Percentiles rank a stretch among this genome's conserved stretches.
Evolutionary conservation across 2,797 vertebrate genomes (phyloP).

Genomic region (Bovichtus diacanthus): DNA sequence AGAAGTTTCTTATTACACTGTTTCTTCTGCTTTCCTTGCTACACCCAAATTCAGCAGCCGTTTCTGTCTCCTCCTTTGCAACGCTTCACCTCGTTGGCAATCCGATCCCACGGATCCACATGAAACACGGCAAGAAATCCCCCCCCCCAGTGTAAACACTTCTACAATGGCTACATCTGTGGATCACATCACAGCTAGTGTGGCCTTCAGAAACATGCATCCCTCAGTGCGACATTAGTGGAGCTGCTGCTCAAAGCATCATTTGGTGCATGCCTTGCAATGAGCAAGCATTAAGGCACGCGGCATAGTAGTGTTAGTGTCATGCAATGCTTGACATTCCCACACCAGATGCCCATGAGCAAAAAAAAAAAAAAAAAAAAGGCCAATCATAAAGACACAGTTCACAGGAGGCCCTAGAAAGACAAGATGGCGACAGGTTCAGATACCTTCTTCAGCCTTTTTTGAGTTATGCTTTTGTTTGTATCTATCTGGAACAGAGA

Average conservation of each 20-base stretch:
- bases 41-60: not conserved
- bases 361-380: conserved; percentile 30
- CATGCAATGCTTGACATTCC: conserved; percentile 72
- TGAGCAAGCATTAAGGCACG: conserved; percentile 42
- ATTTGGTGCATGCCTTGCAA: conserved; percentile 52
- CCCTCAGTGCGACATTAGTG: conserved; percentile 24
- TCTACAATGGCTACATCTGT: conserved; percentile 63
- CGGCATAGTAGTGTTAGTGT: conserved; percentile 61
- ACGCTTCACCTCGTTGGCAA: not conserved
- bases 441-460: conserved; percentile 90
- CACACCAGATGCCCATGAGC: conserved; percentile 43
- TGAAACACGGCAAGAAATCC: no score
- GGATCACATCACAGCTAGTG: conserved; percentile 46
- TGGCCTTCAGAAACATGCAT: conserved; percentile 63
- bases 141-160: conserved; percentile 27
- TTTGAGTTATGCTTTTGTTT: conserved; percentile 95
- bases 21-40: not conserved
- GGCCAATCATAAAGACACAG: conserved; percentile 53
- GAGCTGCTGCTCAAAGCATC: conserved; percentile 35
- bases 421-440: conserved; percentile 80
- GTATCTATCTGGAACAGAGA: conserved; percentile 93
- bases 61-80: conserved; percentile 1
- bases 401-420: conserved; percentile 59
- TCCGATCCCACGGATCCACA: not conserved
- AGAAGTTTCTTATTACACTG: conserved; percentile 29